A percentile compares a stretch with the other conserved stretches of the same genome.
phyloP scores from a whole-genome alignment of 2,113 vertebrate genomes.

The Alectura lathami region DNA sequence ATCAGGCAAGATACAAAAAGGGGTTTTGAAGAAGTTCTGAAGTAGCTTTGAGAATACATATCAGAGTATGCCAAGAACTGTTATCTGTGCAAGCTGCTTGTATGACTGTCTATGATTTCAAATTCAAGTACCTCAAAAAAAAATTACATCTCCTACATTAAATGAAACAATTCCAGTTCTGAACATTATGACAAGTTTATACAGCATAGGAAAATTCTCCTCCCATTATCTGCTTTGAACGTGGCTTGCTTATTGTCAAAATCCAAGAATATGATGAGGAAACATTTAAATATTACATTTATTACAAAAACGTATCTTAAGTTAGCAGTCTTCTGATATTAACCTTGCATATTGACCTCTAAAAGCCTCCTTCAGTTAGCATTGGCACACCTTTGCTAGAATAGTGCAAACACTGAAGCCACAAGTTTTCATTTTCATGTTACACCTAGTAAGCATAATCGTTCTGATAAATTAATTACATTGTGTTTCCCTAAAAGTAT shows the following conservation, averaged over 20 bases:
- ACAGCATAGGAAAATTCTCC: neutral
- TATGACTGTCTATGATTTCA: neutral
- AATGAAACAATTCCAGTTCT: neutral
- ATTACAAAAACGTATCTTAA: neutral
- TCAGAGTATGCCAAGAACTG: neutral
- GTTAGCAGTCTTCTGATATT: neutral
- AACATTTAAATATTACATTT: neutral
- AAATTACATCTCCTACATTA: too few species aligned
- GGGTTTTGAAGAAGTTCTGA: neutral
- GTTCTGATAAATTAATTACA: neutral
- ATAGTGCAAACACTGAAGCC: neutral
- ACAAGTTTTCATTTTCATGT: neutral
- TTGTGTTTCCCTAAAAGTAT: neutral
- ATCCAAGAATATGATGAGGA: neutral
- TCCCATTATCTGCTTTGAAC: neutral
- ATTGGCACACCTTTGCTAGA: neutral
- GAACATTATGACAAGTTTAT: neutral
- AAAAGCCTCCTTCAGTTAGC: neutral
- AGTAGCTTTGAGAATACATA: neutral
- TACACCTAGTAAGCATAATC: neutral
- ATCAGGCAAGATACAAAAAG: neutral
- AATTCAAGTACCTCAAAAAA: neutral
- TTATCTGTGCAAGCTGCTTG: accelerated
- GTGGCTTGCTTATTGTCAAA: neutral
- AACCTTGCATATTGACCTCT: accelerated